Conservation (phyloP, 2,113 vertebrate genomes). For the Corythaeola cristata region DNA sequence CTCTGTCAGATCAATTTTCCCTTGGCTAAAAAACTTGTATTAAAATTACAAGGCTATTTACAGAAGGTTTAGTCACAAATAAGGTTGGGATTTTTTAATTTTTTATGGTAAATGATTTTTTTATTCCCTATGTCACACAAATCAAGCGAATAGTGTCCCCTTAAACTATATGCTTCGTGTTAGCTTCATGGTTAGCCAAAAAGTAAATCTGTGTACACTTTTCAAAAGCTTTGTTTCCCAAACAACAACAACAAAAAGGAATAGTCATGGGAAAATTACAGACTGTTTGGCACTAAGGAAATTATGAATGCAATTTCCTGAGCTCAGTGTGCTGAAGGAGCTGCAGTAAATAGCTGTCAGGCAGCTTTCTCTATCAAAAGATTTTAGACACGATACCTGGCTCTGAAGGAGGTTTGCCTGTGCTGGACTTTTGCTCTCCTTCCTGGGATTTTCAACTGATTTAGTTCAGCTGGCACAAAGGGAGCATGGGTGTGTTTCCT, state of each 20-base stretch:
- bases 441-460: not conserved
- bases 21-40: not conserved
- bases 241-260: not conserved
- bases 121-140: not conserved
- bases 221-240: conserved; percentile 3
- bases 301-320: conserved; percentile 66
- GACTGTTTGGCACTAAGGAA: conserved; percentile 23
- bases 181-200: not conserved
- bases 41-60: not conserved
- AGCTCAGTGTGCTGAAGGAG: conserved; percentile 28
- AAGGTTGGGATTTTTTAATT: not conserved
- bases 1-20: not conserved
- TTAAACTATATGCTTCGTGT: rapidly evolving
- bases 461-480: not conserved
- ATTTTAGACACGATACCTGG: not conserved
- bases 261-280: conserved; percentile 36
- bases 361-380: not conserved
- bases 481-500: not conserved
- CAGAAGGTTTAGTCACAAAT: not conserved
- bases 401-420: not conserved
- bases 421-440: not conserved
- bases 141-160: not conserved
- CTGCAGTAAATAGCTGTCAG: conserved; percentile 10
- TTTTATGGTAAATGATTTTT: not conserved
- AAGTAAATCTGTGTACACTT: not conserved